Percentiles rank a stretch among this genome's conserved stretches.
phyloP scores from a whole-genome alignment of 37 sponge, comb jelly and placozoan genomes.

The Tethya wilhelma region DNA sequence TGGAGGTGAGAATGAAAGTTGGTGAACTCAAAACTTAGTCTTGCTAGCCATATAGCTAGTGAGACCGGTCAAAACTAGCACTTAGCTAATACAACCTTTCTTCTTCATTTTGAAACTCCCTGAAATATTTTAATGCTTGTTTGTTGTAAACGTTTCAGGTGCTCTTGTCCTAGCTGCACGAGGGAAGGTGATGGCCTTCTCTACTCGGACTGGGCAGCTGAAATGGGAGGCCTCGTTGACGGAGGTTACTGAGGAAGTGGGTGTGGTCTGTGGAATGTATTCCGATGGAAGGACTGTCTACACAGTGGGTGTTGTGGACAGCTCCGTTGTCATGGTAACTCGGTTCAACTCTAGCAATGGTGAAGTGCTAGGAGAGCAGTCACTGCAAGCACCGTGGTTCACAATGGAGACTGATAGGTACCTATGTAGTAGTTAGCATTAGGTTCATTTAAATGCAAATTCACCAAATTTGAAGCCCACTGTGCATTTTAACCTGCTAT shows the following conservation, averaged over 20 bases:
- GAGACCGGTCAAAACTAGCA: too few relatives aligned
- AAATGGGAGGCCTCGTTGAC: too few relatives aligned
- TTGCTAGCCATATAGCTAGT: too few relatives aligned
- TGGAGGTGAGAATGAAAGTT: constrained; percentile 23
- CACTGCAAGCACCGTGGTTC: neutral
- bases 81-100: too few relatives aligned
- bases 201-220: neutral
- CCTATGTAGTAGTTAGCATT: neutral
- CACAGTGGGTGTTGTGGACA: neutral
- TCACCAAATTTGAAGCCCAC: neutral
- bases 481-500: neutral
- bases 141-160: too few relatives aligned
- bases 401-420: constrained; percentile 7
- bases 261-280: neutral
- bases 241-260: neutral
- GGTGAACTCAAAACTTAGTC: too few relatives aligned
- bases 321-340: neutral
- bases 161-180: too few relatives aligned
- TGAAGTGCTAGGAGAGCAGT: neutral
- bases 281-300: neutral
- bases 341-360: constrained; percentile 8
- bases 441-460: neutral
- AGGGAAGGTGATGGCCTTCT: too few relatives aligned
- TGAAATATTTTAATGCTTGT: too few relatives aligned
- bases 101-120: too few relatives aligned